These are phyloP conservation scores for Momotus momota DNA, from an alignment of 2,797 vertebrate species.

Conservation along the genomic window DNA sequence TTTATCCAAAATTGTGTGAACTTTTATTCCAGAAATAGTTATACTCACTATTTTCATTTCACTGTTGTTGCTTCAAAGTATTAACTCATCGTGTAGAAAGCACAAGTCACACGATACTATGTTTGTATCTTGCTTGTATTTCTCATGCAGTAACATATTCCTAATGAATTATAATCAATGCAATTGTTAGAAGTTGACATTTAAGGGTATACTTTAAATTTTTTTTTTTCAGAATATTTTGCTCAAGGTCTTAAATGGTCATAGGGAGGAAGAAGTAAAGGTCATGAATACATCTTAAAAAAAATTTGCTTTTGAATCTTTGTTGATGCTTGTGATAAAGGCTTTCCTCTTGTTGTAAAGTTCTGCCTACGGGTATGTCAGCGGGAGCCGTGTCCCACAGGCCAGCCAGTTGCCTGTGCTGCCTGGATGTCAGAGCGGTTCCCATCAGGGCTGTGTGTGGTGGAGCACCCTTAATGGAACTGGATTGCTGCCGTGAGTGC, in stretches of 20 bases:
- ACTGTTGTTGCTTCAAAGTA: background rate
- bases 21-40: background rate
- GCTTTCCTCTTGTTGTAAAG: background rate
- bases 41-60: background rate
- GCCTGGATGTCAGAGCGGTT: background rate
- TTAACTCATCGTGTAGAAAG: background rate
- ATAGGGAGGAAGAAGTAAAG: background rate
- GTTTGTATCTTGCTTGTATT: background rate
- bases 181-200: background rate
- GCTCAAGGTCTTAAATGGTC: background rate
- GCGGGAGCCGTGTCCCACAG: background rate
- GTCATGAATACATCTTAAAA: background rate
- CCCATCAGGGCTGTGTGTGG: fast-evolving
- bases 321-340: background rate
- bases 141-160: background rate
- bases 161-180: background rate
- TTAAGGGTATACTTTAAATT: background rate
- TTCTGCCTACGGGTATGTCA: background rate
- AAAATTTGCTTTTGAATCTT: background rate
- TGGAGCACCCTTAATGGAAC: background rate
- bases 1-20: background rate
- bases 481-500: background rate
- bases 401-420: background rate
- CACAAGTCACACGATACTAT: background rate
- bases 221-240: background rate